Percentiles rank a stretch among this genome's conserved stretches.
These are phyloP conservation scores for Heliconius ethilla DNA, from an alignment of 2,888 invertebrate genomes.

Conservation along the genomic window DNA sequence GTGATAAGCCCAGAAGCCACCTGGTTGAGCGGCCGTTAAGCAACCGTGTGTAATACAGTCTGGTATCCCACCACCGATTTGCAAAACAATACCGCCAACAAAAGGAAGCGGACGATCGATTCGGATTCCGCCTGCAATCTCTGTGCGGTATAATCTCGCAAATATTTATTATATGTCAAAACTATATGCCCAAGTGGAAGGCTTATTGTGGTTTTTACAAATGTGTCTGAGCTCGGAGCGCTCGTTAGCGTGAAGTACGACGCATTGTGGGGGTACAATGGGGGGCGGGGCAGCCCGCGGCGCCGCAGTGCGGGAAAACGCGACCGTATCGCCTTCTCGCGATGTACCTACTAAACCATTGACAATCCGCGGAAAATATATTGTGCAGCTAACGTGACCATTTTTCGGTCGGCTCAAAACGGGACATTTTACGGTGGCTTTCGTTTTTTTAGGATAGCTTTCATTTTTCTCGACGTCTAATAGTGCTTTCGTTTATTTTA, in stretches of 20 bases:
- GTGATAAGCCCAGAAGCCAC: constrained; percentile 53
- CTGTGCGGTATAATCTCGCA: constrained; percentile 72
- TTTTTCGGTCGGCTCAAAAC: too few species aligned
- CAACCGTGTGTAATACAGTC: constrained; percentile 78
- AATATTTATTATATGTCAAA: constrained; percentile 83
- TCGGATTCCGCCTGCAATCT: constrained; percentile 73
- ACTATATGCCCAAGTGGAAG: constrained; percentile 81
- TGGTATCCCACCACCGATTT: constrained; percentile 49
- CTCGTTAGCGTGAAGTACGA: constrained; percentile 81
- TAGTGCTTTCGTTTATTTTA: too few species aligned
- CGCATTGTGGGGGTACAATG: constrained; percentile 78
- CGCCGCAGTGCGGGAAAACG: constrained; percentile 63
- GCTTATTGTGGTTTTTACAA: constrained; percentile 81
- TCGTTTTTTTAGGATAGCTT: too few species aligned
- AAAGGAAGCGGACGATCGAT: constrained; percentile 66
- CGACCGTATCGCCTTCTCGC: constrained; percentile 54
- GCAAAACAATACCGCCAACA: constrained; percentile 65
- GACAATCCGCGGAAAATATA: constrained; percentile 52
- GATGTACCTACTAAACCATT: constrained; percentile 61
- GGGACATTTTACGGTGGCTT: too few species aligned
- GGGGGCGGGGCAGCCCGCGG: constrained; percentile 71
- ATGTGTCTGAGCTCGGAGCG: constrained; percentile 78
- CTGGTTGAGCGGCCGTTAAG: constrained; percentile 59
- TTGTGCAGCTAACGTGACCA: not conserved
- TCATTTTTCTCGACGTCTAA: too few species aligned